Base-by-base conservation (phyloP, 1,140 invertebrate genomes). In the Drosophila bipectinata region DNA sequence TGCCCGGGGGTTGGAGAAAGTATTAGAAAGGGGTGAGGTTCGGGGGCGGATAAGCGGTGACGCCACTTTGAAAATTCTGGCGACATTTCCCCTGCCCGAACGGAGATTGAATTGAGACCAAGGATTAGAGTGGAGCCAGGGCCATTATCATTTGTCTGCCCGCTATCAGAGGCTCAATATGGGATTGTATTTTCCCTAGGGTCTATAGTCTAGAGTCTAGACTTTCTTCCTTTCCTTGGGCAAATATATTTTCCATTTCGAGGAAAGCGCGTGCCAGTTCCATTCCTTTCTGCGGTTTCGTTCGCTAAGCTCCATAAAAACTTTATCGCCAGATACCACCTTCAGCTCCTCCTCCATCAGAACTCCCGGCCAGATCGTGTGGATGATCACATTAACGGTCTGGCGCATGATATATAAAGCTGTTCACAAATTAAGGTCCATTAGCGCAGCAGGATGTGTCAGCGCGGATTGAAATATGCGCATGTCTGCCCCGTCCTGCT, bases 371-470 rank as follows among this genome's bases (percentile, higher is more conserved):
- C 52, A 87, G 82, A 88, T 87, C 83, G 79, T 88, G 83, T 88
- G 79, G 84, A 89, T 83, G 83, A 88, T 89, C 83, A 89, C 83
- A 88, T 88, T 88, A 88, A 88, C 84, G 83, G 76, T 67, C 64
- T 60, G 76, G 79, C 79, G 67, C 79, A 88, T 88, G 83, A 89
- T 88, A 89, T 88, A 88, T 88, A 89, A 88, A 88, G 79, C 83
- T 88, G 83, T 88, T 88, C 83, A 88, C 83, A 88, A 88, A 88
- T 88, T 88, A 88, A 89, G 83, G 84, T 88, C 83, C 83, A 88
- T 88, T 88, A 88, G 83, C 83, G 76, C 84, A 88, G 83, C 83
- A 88, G 83, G 83, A 88, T 88, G 83, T 88, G 83, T 88, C 83
- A 88, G 79, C 83, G 76, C 64, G 72, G 79, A 84, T 87, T 87